phyloP scores from a whole-genome alignment of 2,113 vertebrate genomes.

The Martes martes region DNA sequence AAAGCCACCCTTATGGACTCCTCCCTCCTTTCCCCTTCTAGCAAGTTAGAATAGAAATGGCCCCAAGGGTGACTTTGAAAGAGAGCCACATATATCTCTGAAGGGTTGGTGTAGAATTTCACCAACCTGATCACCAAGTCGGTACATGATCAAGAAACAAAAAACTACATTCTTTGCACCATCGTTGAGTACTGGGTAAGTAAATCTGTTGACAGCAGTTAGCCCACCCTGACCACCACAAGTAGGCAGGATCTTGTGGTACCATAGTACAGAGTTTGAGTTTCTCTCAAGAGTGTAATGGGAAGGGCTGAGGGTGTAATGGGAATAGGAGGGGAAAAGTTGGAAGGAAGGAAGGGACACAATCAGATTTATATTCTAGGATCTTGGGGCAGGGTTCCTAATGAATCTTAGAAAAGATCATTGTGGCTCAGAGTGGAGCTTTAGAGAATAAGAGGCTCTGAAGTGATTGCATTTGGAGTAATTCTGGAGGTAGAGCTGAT shows the following conservation, averaged over 20 bases:
- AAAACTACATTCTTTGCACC: background rate
- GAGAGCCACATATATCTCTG: background rate
- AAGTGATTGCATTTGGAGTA: background rate
- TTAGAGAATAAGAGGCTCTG: background rate
- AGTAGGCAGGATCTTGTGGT: background rate
- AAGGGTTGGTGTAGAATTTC: background rate
- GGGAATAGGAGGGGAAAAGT: background rate
- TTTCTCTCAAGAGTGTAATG: background rate
- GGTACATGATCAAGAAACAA: background rate
- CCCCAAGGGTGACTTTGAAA: background rate
- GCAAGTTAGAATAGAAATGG: background rate
- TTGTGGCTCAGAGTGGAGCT: background rate
- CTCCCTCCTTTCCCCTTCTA: background rate
- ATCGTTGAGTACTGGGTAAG: background rate
- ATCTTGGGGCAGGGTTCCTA: background rate
- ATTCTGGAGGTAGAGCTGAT: background rate
- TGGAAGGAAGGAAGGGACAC: background rate
- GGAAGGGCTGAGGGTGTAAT: background rate
- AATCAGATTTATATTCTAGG: background rate
- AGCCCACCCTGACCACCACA: background rate
- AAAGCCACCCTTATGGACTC: background rate
- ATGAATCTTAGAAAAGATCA: background rate
- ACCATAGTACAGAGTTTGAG: background rate
- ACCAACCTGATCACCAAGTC: background rate
- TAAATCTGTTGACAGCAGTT: background rate